phyloP scores from a whole-genome alignment of 2,888 invertebrate species.

The Myathropa florea region DNA sequence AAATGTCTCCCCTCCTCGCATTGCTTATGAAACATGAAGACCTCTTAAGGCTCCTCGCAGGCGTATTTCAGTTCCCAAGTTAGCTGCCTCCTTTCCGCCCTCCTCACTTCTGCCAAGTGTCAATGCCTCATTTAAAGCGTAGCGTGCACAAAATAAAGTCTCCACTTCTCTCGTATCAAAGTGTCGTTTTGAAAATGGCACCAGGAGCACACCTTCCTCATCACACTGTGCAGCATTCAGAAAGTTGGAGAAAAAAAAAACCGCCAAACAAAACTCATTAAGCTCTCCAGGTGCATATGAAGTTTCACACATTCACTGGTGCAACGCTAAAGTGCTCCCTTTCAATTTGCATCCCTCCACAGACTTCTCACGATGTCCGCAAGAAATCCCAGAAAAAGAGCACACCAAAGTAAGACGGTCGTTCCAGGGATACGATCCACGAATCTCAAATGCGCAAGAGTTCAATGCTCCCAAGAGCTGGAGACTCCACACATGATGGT shows the following conservation, averaged over 20 bases:
- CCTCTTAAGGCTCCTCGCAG: not conserved
- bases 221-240: constrained; percentile 10
- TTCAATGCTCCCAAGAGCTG: not conserved
- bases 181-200: constrained; percentile 19
- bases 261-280: constrained; percentile 65
- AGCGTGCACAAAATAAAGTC: not conserved
- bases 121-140: constrained; percentile 22
- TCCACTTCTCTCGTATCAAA: constrained; percentile 13
- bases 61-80: not conserved
- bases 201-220: not conserved
- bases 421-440: constrained; percentile 31
- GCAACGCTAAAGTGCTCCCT: constrained; percentile 42
- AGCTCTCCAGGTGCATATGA: constrained; percentile 45
- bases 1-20: not conserved
- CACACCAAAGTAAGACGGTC: constrained; percentile 47
- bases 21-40: not conserved
- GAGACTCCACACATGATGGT: not conserved
- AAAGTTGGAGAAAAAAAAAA: constrained; percentile 33
- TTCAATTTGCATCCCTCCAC: constrained; percentile 43
- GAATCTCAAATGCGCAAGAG: constrained; percentile 29
- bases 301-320: constrained; percentile 49
- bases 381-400: constrained; percentile 18
- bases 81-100: not conserved
- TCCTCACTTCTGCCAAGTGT: not conserved
- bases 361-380: constrained; percentile 49